A percentile compares a stretch with the other conserved stretches of the same genome.
These are phyloP conservation scores for Anguilla pacifica DNA, from an alignment of 2,797 vertebrate species.

Conservation along the genomic window DNA sequence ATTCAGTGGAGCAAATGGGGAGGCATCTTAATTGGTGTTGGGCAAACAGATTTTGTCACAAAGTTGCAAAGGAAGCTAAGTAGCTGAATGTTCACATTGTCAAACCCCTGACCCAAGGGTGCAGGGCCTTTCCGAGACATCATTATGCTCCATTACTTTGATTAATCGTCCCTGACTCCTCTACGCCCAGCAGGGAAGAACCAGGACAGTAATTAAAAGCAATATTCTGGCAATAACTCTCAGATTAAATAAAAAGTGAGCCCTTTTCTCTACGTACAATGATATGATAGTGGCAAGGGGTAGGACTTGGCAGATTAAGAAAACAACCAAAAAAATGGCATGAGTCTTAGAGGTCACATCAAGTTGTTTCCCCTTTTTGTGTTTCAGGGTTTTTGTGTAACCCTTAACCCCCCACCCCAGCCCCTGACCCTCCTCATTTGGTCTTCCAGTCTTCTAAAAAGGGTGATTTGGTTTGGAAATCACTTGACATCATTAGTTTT, in stretches of 20 bases:
- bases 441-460: conserved; percentile 71
- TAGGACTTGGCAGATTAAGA: conserved; percentile 58
- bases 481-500: conserved; percentile 82
- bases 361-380: conserved; percentile 47
- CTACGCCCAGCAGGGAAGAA: conserved; percentile 65
- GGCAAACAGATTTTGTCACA: conserved; percentile 86
- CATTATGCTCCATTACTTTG: conserved; percentile 81
- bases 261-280: conserved; percentile 72
- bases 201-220: conserved; percentile 80
- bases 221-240: conserved; percentile 75
- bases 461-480: conserved; percentile 72
- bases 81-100: conserved; percentile 87
- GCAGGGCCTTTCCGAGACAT: conserved; percentile 69
- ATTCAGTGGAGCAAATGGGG: conserved; percentile 73
- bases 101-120: conserved; percentile 76
- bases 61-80: conserved; percentile 86
- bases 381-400: conserved; percentile 40
- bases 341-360: conserved; percentile 51
- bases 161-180: conserved; percentile 78
- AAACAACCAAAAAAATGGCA: conserved; percentile 33
- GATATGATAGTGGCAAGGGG: conserved; percentile 79
- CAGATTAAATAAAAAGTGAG: conserved; percentile 73
- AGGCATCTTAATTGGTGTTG: conserved; percentile 86
- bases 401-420: conserved; percentile 36
- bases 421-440: conserved; percentile 44